A percentile compares a stretch with the other conserved stretches of the same genome.
phyloP scores from a whole-genome alignment of 2,113 vertebrate species.

The Pristiophorus japonicus region DNA sequence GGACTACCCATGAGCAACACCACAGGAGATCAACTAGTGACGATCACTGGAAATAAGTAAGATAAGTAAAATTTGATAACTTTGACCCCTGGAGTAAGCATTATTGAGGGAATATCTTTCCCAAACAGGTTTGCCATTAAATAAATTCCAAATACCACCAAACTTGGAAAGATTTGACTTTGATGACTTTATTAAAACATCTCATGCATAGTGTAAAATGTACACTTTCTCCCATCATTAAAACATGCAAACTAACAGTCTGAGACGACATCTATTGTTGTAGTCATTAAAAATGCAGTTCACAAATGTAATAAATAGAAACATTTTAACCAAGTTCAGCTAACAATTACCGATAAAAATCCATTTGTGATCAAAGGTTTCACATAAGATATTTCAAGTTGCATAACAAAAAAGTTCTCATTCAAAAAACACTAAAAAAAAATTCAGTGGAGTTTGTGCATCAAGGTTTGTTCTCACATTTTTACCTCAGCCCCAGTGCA shows the following conservation, averaged over 20 bases:
- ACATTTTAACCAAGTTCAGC: conserved; percentile 2
- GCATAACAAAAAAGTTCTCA: not conserved
- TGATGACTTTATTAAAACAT: conserved; percentile 30
- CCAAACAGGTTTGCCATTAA: not conserved
- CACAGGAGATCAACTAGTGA: not conserved
- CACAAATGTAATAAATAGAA: conserved; percentile 33
- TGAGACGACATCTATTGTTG: not conserved
- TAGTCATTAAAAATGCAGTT: conserved; percentile 13
- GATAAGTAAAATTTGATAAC: not conserved
- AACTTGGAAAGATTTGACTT: not conserved
- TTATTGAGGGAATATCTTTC: not conserved
- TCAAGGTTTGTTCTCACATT: not conserved
- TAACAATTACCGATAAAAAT: conserved; percentile 14
- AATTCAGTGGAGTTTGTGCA: not conserved
- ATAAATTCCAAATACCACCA: conserved; percentile 16
- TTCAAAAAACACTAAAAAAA: not conserved
- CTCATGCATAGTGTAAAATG: not conserved
- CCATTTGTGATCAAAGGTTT: not conserved
- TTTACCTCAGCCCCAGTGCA: not conserved
- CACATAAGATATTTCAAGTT: not conserved
- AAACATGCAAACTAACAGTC: conserved; percentile 25
- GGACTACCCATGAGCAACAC: not conserved
- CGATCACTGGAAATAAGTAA: not conserved
- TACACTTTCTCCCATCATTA: not conserved
- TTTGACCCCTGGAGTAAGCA: not conserved